Evolutionary conservation across 1,140 invertebrate genomes (phyloP), one percentile per base, ranked within the genome.

Genomic region (Lycorma delicatula): DNA sequence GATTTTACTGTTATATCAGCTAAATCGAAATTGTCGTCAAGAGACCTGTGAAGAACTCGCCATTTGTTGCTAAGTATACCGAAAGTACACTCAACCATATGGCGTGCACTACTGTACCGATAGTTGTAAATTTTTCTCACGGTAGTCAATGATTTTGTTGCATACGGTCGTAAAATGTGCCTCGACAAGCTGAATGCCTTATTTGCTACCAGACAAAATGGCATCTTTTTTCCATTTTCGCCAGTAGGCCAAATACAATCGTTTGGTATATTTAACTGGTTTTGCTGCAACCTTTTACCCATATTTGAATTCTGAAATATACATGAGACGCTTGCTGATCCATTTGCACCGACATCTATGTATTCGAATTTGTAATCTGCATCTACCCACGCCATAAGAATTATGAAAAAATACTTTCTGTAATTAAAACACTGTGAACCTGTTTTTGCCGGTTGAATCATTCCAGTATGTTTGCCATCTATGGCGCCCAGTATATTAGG

Each of bases 401-500:
- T 70, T 23, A 76, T 65, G 50, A 68, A 72, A 47, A 66, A 74
- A 56, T 58, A 68, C 0, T 62, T 56, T 63, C 77, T 76, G 53
- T 74, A 74, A 58, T 76, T 77, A 54, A 66, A 71, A 63, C 64
- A 74, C 51, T 63, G 20, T 0, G 65, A 66, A 44, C 68, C 69
- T 59, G 52, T 60, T 13, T 64, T 59, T 22, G 58, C 47, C 6
- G 70, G 70, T 28, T 27, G 44, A 60, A 58, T 59, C 38, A 71
- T 63, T 4, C 54, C 34, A 6, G 74, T 56, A 63, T 72, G 68
- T 53, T 72, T 74, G 9, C 68, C 70, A 62, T 77, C 73, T 5
- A 79, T 61, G 4, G 71, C 72, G 22, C 71, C 72, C 28, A 75
- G 54, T 60, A 72, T 72, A 63, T 72, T 61, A 22, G 71, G 71